Base-by-base conservation (phyloP, 2,797 vertebrate genomes). In the Ctenopoma multispine region DNA sequence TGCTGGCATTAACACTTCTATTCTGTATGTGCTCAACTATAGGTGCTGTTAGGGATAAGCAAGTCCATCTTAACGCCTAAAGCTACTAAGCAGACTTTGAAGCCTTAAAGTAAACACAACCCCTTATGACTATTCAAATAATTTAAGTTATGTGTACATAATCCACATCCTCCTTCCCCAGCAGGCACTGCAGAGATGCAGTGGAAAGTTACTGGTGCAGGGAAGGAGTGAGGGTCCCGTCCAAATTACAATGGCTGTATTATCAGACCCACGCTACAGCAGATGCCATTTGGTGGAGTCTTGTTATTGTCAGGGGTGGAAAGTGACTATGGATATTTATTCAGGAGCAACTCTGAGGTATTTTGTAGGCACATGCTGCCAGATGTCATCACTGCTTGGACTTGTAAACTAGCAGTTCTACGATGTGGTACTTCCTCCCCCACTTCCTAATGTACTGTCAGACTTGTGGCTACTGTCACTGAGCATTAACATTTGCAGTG, bases 121-220 rank as follows among this genome's bases (percentile, higher is more conserved):
- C 12, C 48, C 31, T 41, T 36, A 31, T 34, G 5, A 54, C 62
- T 23, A 64, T 65, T 65, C 24, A 67, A 14, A 80, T 76, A 31
- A 76, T 41, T 60, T 49, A 14, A 44, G 23, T 34, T 27, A 44
- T 44, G 57, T 57, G 17, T 34, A 17, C 49, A 36, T 34, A 31
- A 27, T 75, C 71, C 5, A 36, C 60, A 77, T 69, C 61, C 23
- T n/a, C 27, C 41, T 63, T 79, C 62, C 7, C 47, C 55, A 55
- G 31, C 54, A 71, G 70, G 69, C 54, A 58, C 67, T 65, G 40
- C 10, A 8, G 58, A 71, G 74, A 61, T 69, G 74, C 82, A 85
- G 74, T 82, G 80, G 79, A 86, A 89, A 87, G 89, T 85, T 81
- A 78, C 88, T 87, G 79, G 78, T 84, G 82, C 82, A 85, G 81